A percentile compares a stretch with the other conserved stretches of the same genome.
These are phyloP conservation scores for Pararge aegeria DNA, from an alignment of 1,140 invertebrate species.

Conservation along the genomic window DNA sequence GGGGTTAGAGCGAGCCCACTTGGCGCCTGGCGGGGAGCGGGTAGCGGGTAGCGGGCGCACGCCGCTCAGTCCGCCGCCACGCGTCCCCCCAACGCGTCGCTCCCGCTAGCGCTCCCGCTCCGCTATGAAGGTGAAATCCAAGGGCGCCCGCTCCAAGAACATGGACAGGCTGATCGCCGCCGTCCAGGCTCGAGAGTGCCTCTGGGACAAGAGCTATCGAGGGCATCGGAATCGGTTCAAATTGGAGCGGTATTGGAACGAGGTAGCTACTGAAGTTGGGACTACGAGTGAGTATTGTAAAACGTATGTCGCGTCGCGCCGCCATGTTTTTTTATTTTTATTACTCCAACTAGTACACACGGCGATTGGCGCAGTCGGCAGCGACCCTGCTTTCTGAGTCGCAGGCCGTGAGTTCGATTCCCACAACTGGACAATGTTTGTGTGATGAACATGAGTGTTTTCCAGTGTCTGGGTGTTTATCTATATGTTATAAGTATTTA, in stretches of 20 bases:
- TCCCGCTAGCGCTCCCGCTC: constrained; percentile 54
- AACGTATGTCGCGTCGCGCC: constrained; percentile 24
- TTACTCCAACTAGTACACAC: no score
- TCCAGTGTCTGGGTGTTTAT: no score
- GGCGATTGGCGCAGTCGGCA: no score
- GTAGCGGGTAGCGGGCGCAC: constrained; percentile 18
- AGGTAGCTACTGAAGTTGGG: constrained; percentile 69
- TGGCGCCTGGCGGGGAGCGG: constrained; percentile 35
- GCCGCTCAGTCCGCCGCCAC: constrained; percentile 43
- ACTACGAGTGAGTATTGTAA: constrained; percentile 65
- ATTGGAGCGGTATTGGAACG: constrained; percentile 72
- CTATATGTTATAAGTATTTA: no score
- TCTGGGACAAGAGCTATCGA: constrained; percentile 72
- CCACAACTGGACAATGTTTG: no score
- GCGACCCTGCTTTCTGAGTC: no score
- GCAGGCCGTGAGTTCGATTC: no score
- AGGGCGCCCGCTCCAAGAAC: constrained; percentile 58
- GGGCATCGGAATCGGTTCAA: constrained; percentile 71
- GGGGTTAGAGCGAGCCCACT: constrained; percentile 16
- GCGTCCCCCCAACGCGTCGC: constrained; percentile 50
- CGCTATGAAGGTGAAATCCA: constrained; percentile 59
- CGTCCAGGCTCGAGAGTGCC: constrained; percentile 67
- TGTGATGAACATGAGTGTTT: no score
- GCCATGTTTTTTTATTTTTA: no score
- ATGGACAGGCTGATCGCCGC: constrained; percentile 72